phyloP scores from a whole-genome alignment of 2,113 vertebrate species.

The Empidonax alnorum region DNA sequence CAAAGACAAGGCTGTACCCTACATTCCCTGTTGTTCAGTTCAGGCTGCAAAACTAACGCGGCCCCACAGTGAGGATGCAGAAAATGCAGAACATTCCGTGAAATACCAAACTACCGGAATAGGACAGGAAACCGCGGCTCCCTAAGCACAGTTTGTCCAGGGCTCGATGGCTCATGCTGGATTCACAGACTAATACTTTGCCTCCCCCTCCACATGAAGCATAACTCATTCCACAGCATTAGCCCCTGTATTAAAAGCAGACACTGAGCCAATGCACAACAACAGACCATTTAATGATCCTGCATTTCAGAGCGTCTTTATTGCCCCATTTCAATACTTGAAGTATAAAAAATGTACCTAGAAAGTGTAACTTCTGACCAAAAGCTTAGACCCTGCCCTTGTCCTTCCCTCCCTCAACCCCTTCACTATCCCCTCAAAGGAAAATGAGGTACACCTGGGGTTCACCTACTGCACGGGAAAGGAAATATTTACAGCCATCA shows the following conservation, averaged over 20 bases:
- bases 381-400: constrained; percentile 59
- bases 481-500: constrained; percentile 53
- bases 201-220: not conserved
- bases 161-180: not conserved
- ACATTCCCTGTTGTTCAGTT: not conserved
- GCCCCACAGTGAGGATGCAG: constrained; percentile 55
- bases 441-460: constrained; percentile 49
- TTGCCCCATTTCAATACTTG: constrained; percentile 56
- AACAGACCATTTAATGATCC: constrained; percentile 54
- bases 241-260: not conserved
- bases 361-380: constrained; percentile 63
- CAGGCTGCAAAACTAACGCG: constrained; percentile 38
- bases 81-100: constrained; percentile 51
- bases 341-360: constrained; percentile 67
- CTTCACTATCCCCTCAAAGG: not conserved
- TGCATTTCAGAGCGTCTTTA: constrained; percentile 63
- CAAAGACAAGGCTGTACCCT: not conserved
- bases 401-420: constrained; percentile 40
- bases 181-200: not conserved
- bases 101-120: not conserved
- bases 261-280: constrained; percentile 5
- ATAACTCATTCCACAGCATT: constrained; percentile 1
- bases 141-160: not conserved
- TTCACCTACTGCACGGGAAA: constrained; percentile 11
- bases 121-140: not conserved